Evolutionary conservation across 1,140 invertebrate genomes (phyloP), one percentile per base, ranked within the genome.

Genomic region (Macrosteles quadrilineatus): DNA sequence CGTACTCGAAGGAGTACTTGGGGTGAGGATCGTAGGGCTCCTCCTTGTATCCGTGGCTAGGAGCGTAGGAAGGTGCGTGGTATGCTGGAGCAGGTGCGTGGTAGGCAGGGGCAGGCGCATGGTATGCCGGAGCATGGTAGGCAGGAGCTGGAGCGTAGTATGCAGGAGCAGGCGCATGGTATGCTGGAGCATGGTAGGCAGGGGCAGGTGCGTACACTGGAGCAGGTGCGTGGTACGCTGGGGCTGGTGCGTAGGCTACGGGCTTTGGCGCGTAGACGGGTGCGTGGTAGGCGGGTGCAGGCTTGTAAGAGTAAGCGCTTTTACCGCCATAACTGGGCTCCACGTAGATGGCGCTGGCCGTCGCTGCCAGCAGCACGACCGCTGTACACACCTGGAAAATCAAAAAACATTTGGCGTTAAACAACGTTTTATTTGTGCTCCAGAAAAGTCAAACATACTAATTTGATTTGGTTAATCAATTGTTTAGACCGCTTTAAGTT

Each of bases 11-110:
- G 30, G 79, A 75, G 74, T 87, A 86, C n/a, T 80, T 78, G 43
- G 79, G 78, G 67, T 77, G 69, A 53, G 67, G 57, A 79, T 90
- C 88, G 73, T 86, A 84, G 27, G 87, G 85, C 77, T 90, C 87
- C 19, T 47, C 45, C 29, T 53, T 53, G 67, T 68, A 32, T 17
- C 53, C 45, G 47, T 69, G 63, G 29, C 36, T 31, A 23, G 55
- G 19, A 12, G 67, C 70, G 17, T 71, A 36, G 17, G 47, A 50
- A 50, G 47, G 47, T 19, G 47, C 47, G 21, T 50, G 47, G 55
- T 59, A 59, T 6, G 72, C 71, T n/a, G 68, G 74, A 40, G 63
- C 62, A 23, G 69, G 32, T 50, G 64, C 70, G 50, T 30, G 55
- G 25, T 59, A 59, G 27, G 55, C 55, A 27, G 55, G 55, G 12